These are phyloP conservation scores for Nibea albiflora DNA, from an alignment of 2,113 vertebrate genomes.

Conservation along the genomic window DNA sequence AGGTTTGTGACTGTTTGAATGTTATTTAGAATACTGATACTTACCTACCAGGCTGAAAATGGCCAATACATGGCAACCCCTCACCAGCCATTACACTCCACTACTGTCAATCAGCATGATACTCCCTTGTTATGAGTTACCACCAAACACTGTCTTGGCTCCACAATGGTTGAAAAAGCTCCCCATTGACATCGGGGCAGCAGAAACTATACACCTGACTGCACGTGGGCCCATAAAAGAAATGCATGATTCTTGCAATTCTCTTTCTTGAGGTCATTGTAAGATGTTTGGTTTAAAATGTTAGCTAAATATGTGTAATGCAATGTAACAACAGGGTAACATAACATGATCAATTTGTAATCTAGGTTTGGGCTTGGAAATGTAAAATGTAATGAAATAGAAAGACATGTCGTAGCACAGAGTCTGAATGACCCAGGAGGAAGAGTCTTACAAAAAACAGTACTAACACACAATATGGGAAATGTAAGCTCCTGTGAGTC, in stretches of 20 bases:
- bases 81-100: neutral
- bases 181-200: neutral
- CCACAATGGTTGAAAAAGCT: neutral
- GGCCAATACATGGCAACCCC: neutral
- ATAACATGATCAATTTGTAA: neutral
- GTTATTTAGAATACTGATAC: neutral
- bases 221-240: neutral
- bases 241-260: neutral
- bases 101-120: neutral
- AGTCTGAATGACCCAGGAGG: neutral
- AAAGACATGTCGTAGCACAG: neutral
- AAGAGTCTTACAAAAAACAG: too few species aligned
- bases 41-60: neutral
- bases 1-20: neutral
- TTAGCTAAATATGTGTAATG: neutral
- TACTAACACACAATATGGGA: neutral
- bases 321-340: neutral
- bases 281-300: neutral
- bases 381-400: neutral
- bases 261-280: neutral
- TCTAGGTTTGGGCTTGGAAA: neutral
- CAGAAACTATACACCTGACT: neutral
- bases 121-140: neutral
- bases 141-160: neutral
- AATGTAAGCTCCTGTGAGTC: neutral